These are phyloP conservation scores for Drosophila monieri DNA, from an alignment of 2,888 invertebrate species.

Conservation along the genomic window DNA sequence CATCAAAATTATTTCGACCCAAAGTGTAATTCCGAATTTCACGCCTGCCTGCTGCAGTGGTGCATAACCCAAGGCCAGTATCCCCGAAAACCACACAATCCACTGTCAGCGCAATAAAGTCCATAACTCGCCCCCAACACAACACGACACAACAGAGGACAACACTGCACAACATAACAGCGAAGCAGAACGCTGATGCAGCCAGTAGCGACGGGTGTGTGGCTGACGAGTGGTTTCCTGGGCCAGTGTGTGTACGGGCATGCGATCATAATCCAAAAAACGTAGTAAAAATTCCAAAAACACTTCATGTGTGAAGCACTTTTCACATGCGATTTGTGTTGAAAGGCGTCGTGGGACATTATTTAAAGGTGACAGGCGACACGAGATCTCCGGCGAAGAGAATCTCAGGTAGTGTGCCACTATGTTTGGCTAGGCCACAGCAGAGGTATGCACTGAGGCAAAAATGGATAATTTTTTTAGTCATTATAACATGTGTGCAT, in stretches of 20 bases:
- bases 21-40: conserved; percentile 42
- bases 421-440: conserved; percentile 17
- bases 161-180: conserved; percentile 16
- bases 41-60: conserved; percentile 37
- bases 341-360: conserved; percentile 81
- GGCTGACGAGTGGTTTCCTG: conserved; percentile 42
- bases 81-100: conserved; percentile 22
- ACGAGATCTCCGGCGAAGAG: conserved; percentile 63
- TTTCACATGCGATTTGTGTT: conserved; percentile 82
- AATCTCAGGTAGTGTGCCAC: conserved; percentile 42
- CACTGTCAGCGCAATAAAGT: conserved; percentile 53
- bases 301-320: conserved; percentile 79
- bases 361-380: conserved; percentile 80
- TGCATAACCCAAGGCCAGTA: conserved; percentile 10
- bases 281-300: conserved; percentile 58
- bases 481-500: too few species aligned
- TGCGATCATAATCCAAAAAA: conserved; percentile 67
- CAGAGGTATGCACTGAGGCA: conserved; percentile 7
- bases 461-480: neutral
- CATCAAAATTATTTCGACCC: conserved; percentile 32
- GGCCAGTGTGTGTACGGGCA: conserved; percentile 10
- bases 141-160: conserved; percentile 8
- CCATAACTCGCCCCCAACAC: conserved; percentile 38
- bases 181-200: conserved; percentile 30
- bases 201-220: conserved; percentile 20